Evolutionary conservation across 2,797 vertebrate species (phyloP).

Genomic region (Lepidocolaptes lacrymiger): DNA sequence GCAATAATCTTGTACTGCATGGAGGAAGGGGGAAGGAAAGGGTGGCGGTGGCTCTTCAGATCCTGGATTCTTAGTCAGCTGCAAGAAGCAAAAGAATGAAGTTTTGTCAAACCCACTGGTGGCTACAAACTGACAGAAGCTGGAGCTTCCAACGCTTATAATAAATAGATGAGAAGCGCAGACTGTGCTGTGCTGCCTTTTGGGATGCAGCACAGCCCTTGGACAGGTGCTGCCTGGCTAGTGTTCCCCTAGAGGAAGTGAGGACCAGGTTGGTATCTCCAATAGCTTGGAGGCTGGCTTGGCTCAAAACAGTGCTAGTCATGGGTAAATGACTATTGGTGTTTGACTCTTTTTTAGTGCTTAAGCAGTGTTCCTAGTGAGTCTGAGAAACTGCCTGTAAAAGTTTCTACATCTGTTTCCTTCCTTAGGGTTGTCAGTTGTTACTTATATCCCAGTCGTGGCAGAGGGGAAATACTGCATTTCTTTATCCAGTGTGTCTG

Average conservation of each 20-base stretch:
- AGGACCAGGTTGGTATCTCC: background rate
- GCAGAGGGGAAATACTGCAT: background rate
- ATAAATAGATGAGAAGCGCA: conserved; percentile 35
- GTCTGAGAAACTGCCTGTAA: conserved; percentile 24
- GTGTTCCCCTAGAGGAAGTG: background rate
- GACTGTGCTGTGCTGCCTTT: background rate
- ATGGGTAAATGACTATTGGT: background rate
- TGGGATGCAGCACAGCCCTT: background rate
- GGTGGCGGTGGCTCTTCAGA: background rate
- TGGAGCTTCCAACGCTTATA: background rate
- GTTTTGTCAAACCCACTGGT: background rate
- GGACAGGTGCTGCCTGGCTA: conserved; percentile 44
- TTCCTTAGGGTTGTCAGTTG: conserved; percentile 44
- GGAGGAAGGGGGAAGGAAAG: background rate
- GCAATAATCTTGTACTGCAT: background rate
- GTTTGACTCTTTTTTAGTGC: background rate
- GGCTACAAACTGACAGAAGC: conserved; percentile 15
- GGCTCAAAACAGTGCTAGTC: background rate
- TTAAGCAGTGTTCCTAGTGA: conserved; percentile 19
- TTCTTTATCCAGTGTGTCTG: background rate
- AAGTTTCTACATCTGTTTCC: conserved; percentile 67
- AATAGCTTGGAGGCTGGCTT: background rate
- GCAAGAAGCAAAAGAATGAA: background rate
- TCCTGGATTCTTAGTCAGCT: background rate
- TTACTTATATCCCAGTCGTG: background rate